phyloP scores from a whole-genome alignment of 2,113 vertebrate species.

The Solenodon paradoxus region DNA sequence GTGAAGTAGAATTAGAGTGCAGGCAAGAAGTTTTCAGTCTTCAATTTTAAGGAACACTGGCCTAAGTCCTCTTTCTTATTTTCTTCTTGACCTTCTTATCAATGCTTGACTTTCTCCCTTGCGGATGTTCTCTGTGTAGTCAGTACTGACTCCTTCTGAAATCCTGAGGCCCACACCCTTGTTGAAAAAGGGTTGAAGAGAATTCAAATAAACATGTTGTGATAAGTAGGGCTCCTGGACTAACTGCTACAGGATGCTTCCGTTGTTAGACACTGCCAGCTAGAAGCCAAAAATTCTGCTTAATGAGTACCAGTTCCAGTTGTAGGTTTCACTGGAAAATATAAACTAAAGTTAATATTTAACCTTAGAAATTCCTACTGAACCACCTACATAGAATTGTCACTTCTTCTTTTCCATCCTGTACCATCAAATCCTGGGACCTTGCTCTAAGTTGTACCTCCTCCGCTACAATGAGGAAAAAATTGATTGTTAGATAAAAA shows the following conservation, averaged over 20 bases:
- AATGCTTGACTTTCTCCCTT: neutral
- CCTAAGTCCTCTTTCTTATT: neutral
- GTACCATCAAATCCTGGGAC: neutral
- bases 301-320: neutral
- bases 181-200: slow-evolving; percentile 24
- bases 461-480: neutral
- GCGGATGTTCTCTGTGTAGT: neutral
- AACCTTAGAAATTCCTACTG: neutral
- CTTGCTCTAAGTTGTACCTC: neutral
- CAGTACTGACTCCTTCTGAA: slow-evolving; percentile 5
- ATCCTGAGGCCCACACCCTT: neutral
- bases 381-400: neutral
- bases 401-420: neutral
- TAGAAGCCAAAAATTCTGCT: neutral
- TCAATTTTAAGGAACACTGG: neutral
- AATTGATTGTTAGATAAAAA: neutral
- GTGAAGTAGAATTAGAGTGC: slow-evolving; percentile 5
- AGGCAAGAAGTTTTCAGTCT: slow-evolving; percentile 27
- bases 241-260: neutral
- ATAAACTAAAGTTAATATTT: neutral
- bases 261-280: neutral
- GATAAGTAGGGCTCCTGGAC: slow-evolving; percentile 15
- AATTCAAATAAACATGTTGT: neutral
- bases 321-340: neutral
- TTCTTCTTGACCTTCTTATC: slow-evolving; percentile 38